Percentiles rank a stretch among this genome's conserved stretches.
Evolutionary conservation across 2,797 vertebrate genomes (phyloP).

Genomic region (Poeciliopsis gracilis): DNA sequence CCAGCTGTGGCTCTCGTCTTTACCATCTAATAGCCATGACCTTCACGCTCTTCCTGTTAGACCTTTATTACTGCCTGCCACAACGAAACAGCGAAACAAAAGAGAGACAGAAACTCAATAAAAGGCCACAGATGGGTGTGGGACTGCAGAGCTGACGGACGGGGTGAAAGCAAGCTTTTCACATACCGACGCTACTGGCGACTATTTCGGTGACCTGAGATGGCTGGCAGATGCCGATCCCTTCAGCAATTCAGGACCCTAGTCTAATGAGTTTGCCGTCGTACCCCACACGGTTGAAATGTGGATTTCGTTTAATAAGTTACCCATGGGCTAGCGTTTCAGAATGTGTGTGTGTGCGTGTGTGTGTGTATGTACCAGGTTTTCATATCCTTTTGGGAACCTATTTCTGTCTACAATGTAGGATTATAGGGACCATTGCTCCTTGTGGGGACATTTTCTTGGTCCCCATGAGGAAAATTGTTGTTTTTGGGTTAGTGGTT

Average conservation of each 20-base stretch:
- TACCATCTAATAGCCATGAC: slow-evolving; percentile 79
- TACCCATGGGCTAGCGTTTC: slow-evolving; percentile 5
- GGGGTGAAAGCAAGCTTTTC: slow-evolving; percentile 66
- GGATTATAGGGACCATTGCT: no score
- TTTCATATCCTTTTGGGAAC: no score
- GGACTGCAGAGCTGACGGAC: slow-evolving; percentile 70
- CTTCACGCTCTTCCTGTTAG: slow-evolving; percentile 77
- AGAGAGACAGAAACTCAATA: slow-evolving; percentile 60
- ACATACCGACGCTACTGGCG: slow-evolving; percentile 62
- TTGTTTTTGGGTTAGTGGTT: no score
- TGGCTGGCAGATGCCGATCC: slow-evolving; percentile 51
- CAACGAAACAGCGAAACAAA: slow-evolving; percentile 49
- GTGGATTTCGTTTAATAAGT: not conserved
- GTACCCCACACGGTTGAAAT: slow-evolving; percentile 18
- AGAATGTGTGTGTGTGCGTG: not conserved
- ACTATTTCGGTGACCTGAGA: slow-evolving; percentile 60
- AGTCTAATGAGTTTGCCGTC: slow-evolving; percentile 21
- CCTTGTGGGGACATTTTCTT: no score
- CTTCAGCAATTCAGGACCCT: slow-evolving; percentile 21
- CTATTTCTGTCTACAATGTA: no score
- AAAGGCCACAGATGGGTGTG: slow-evolving; percentile 71
- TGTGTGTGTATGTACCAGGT: no score
- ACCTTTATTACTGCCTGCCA: slow-evolving; percentile 77
- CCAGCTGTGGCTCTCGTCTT: slow-evolving; percentile 80
- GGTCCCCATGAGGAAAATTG: no score